Base-by-base conservation (phyloP, 2,888 invertebrate genomes). In the Auanema sp. region DNA sequence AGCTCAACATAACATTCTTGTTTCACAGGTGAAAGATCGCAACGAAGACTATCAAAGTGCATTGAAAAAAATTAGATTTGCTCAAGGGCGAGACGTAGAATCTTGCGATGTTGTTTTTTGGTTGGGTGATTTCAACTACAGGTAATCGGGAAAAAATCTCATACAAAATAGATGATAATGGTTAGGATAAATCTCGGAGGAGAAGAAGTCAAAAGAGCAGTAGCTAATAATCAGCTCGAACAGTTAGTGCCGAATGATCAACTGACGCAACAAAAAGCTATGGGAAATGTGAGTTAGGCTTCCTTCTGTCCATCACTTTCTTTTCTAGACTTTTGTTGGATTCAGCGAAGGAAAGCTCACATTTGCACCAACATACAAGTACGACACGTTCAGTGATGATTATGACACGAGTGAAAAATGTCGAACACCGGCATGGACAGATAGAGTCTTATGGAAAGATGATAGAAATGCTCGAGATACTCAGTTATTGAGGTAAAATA, bases 51-150 rank as follows among this genome's bases (percentile, higher is more conserved):
- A 92, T 84, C 90, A 91, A 24, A 96, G 97, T 87, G 96, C 98
- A 64, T 91, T 92, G 0, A 88, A 92, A 77, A 95, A 93, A 87
- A 82, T 87, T 59, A 77, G 83, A 10, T 87, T 87, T 72, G 79
- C 81, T 25, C 66, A 73, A 52, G 79, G 79, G 14, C 40, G 71
- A 41, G 69, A 68, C 0, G 86, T 97, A 6, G 91, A 92, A 84
- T 92, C 93, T 1, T 97, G 98, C 84, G 98, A 99, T 86, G 96
- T 94, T 84, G 90, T 98, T 1, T 96, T 98, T 85, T 99, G 97
- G 97, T 93, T 96, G 85, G 98, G 98, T 0, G 98, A 98, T 86
- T 98, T 98, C 85, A 98, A 99, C 85, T 99, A 98, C 84, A 89
- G 98, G 63, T 65, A 10, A 21, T 50, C n/a, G n/a, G n/a, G n/a